Evolutionary conservation across 2,797 vertebrate genomes (phyloP).

Genomic region (Molossus molossus): DNA sequence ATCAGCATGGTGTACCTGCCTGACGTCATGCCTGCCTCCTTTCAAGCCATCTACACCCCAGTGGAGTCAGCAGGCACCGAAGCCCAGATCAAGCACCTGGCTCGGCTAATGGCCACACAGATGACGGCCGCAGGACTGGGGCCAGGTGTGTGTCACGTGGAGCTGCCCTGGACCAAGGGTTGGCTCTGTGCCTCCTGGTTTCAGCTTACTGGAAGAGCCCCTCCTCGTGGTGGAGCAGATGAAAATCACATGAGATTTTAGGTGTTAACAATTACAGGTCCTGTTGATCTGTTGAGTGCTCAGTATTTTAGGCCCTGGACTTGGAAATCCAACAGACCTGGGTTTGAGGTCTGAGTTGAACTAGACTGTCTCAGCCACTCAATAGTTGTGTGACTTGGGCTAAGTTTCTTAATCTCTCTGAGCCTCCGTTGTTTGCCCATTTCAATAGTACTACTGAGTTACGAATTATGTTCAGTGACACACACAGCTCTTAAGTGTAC

Average conservation of each 20-base stretch:
- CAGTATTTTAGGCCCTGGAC: background rate
- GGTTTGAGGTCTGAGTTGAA: background rate
- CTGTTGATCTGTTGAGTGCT: background rate
- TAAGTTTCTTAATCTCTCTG: background rate
- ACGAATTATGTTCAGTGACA: background rate
- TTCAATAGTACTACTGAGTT: background rate
- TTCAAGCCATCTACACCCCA: conserved; percentile 98
- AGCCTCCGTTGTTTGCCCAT: background rate
- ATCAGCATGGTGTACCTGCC: conserved; percentile 99
- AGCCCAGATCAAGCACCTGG: conserved; percentile 96
- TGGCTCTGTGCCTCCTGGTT: background rate
- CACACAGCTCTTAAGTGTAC: background rate
- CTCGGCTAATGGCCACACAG: conserved; percentile 97
- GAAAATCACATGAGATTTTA: accelerated
- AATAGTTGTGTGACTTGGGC: background rate
- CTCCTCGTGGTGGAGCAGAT: accelerated
- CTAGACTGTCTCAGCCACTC: background rate
- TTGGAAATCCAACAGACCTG: background rate
- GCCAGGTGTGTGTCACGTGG: conserved; percentile 90
- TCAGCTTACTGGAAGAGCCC: background rate
- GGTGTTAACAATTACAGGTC: background rate
- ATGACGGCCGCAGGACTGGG: conserved; percentile 96
- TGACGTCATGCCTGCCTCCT: conserved; percentile 97
- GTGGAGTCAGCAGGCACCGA: conserved; percentile 98
- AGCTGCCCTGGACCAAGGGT: accelerated